Evolutionary conservation across 2,888 invertebrate species (phyloP).

Genomic region (Cordylochernes scorpioides): DNA sequence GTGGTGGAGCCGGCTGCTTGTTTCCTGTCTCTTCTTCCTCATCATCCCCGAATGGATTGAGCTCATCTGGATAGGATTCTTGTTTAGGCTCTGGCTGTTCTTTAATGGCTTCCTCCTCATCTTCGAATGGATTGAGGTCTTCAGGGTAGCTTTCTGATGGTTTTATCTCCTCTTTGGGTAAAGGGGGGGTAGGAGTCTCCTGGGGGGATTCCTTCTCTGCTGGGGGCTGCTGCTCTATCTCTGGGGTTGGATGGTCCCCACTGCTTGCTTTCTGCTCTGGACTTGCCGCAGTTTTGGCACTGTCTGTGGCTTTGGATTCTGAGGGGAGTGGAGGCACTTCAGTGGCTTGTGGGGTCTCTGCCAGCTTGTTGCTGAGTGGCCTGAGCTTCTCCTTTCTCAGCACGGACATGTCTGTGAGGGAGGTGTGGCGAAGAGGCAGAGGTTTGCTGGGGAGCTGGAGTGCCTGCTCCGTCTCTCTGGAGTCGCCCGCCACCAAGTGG

Average conservation of each 20-base stretch:
- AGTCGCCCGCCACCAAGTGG: no score
- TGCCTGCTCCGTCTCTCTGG: no score
- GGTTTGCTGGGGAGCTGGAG: no score
- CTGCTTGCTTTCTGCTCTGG: conserved; percentile 1
- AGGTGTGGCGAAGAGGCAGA: no score
- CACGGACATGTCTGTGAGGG: no score
- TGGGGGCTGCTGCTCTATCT: background rate
- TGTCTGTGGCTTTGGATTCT: conserved; percentile 1
- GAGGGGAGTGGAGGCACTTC: background rate
- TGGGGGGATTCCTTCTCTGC: background rate
- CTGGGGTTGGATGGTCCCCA: background rate
- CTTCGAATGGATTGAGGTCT: conserved; percentile 55
- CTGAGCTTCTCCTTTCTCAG: no score
- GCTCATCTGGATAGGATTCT: conserved; percentile 10
- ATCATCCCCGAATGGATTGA: conserved; percentile 13
- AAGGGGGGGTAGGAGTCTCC: background rate
- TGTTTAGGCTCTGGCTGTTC: conserved; percentile 4
- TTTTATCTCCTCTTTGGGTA: conserved; percentile 1
- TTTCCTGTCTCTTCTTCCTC: conserved; percentile 5
- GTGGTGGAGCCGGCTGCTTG: conserved; percentile 12
- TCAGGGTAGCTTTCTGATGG: conserved; percentile 35
- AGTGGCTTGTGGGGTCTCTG: no score
- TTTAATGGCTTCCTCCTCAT: conserved; percentile 30
- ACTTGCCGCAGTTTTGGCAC: conserved; percentile 3
- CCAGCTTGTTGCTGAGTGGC: no score